phyloP scores from a whole-genome alignment of 1,140 invertebrate species.

The Drosophila sulfurigaster region DNA sequence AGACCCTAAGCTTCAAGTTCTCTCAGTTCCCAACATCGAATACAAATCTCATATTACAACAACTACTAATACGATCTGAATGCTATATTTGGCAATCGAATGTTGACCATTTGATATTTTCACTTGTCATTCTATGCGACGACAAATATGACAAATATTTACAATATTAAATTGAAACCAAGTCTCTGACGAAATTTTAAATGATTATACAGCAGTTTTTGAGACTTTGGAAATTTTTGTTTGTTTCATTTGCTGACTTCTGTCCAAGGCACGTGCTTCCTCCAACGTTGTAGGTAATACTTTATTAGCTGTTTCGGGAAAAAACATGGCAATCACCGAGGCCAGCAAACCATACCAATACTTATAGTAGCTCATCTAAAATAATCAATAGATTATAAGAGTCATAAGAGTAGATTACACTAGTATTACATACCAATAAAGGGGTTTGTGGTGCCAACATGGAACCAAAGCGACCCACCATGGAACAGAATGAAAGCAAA shows the following conservation, averaged over 20 bases:
- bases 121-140: constrained; percentile 19
- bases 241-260: constrained; percentile 19
- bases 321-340: constrained; percentile 86
- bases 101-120: constrained; percentile 15
- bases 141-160: constrained; percentile 16
- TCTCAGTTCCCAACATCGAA: not conserved
- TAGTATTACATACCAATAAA: constrained; percentile 86
- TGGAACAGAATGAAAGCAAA: constrained; percentile 89
- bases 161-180: constrained; percentile 15
- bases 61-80: not conserved
- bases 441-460: constrained; percentile 90
- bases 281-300: constrained; percentile 89
- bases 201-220: constrained; percentile 54
- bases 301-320: constrained; percentile 89
- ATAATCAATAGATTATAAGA: not conserved
- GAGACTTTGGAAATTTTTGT: not conserved
- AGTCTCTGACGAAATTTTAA: not conserved
- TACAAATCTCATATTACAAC: constrained; percentile 15
- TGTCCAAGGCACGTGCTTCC: constrained; percentile 87
- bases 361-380: constrained; percentile 85
- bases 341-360: constrained; percentile 87
- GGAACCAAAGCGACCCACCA: constrained; percentile 90
- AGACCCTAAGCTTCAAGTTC: not conserved
- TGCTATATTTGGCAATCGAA: not conserved
- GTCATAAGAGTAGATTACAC: no score